phyloP scores from a whole-genome alignment of 64 coral and sea anemone genomes.

The Orbicella faveolata region DNA sequence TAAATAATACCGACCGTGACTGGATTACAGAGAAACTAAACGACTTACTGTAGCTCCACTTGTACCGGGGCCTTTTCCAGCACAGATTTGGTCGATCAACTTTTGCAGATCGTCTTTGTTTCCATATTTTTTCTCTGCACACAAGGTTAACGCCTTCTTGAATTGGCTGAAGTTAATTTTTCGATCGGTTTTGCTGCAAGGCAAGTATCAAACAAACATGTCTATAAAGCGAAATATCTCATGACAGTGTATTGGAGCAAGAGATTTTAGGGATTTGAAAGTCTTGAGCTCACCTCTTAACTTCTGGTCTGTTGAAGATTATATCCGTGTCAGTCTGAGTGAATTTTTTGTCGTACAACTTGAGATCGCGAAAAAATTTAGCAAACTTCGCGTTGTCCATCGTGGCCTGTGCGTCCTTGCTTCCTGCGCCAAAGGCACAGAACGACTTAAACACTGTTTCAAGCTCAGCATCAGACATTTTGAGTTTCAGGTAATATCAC shows the following conservation, averaged over 20 bases:
- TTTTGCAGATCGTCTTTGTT: slow-evolving; percentile 37
- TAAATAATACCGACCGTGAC: neutral
- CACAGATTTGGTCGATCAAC: slow-evolving; percentile 63
- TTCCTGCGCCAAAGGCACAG: slow-evolving; percentile 88
- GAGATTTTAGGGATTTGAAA: neutral
- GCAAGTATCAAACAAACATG: slow-evolving; percentile 8
- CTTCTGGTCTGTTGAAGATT: slow-evolving; percentile 91
- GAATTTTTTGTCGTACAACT: slow-evolving; percentile 83
- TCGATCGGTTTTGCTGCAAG: slow-evolving; percentile 84
- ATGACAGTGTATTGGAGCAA: neutral
- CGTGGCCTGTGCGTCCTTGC: slow-evolving; percentile 14
- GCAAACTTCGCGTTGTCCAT: slow-evolving; percentile 95
- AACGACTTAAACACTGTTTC: slow-evolving; percentile 70
- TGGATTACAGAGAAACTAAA: no score
- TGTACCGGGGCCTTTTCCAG: slow-evolving; percentile 76
- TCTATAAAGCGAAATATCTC: neutral
- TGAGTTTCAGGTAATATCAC: neutral
- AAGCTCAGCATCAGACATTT: slow-evolving; percentile 74
- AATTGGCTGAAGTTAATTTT: slow-evolving; percentile 81
- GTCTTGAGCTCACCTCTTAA: slow-evolving; percentile 64
- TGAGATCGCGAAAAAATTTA: slow-evolving; percentile 85
- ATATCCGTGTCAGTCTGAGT: slow-evolving; percentile 88
- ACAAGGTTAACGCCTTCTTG: slow-evolving; percentile 68
- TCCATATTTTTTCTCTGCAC: slow-evolving; percentile 80
- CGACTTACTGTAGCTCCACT: slow-evolving; percentile 74